These are phyloP conservation scores for Ichneumoninae sp. DNA, from an alignment of 2,888 invertebrate species.

Conservation along the genomic window DNA sequence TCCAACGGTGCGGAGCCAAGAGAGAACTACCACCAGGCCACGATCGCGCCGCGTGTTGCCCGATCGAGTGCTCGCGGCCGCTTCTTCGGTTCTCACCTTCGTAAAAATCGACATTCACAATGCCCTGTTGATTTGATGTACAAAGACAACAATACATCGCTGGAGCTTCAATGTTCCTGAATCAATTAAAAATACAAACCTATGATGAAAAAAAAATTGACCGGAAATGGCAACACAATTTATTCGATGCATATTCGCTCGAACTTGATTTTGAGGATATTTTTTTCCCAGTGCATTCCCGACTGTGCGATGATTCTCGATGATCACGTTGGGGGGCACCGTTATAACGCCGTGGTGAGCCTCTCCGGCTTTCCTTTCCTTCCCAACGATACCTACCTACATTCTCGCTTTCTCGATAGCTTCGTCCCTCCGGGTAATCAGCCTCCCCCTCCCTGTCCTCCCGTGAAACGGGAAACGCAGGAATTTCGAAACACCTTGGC, in stretches of 20 bases:
- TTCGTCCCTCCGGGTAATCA: slow-evolving; percentile 49
- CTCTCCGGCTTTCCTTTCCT: slow-evolving; percentile 57
- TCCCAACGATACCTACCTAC: slow-evolving; percentile 47
- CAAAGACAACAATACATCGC: not conserved
- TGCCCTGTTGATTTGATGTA: not conserved
- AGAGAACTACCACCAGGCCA: slow-evolving; percentile 29
- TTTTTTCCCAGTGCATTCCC: slow-evolving; percentile 45
- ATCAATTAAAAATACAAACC: not conserved
- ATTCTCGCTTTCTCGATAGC: slow-evolving; percentile 62
- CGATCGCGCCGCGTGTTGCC: slow-evolving; percentile 38
- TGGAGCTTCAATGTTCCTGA: not conserved
- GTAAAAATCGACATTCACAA: slow-evolving; percentile 1
- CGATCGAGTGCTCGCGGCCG: slow-evolving; percentile 8
- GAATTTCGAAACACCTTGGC: slow-evolving; percentile 54
- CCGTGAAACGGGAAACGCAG: slow-evolving; percentile 58
- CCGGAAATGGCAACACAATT: not conserved
- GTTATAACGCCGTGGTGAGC: slow-evolving; percentile 57
- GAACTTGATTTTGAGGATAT: not conserved
- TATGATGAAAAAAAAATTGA: not conserved
- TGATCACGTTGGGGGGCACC: slow-evolving; percentile 43
- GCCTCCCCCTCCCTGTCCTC: not conserved
- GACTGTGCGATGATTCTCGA: slow-evolving; percentile 17
- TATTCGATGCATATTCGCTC: not conserved
- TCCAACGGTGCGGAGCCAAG: slow-evolving; percentile 44
- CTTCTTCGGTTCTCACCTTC: not conserved